Base-by-base conservation (phyloP, 2,888 invertebrate genomes). In the Amphipyra tragopoginis region DNA sequence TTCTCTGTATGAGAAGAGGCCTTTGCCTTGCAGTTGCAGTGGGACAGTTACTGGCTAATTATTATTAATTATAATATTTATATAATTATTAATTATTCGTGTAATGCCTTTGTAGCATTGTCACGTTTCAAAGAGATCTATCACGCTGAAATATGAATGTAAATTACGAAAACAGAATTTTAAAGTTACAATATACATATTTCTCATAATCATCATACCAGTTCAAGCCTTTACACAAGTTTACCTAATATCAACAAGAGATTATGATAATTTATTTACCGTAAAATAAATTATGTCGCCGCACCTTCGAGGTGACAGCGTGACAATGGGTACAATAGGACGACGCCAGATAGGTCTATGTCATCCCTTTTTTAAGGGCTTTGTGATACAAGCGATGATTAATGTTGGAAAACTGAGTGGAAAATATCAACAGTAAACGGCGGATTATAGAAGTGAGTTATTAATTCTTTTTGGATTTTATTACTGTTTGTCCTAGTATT, bases 331-430 rank as follows among this genome's bases (percentile, higher is more conserved):
- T 52, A 80, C 80, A 80, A 80, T 79, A 64, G 76, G 58, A 43
- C 60, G 62, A 69, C 70, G 68, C 61, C 74, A 77, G 80, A 79
- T 81, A 79, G 71, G 65, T 72, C 67, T 70, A 66, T 76, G 81
- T 81, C 82, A 79, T 77, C 80, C 82, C 81, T 81, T 83, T 71
- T 82, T 82, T 79, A 77, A 79, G 77, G 77, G 73, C 73, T 76
- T 77, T 81, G 78, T 76, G 57, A 58, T 68, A 69, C 72, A 68
- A 67, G 65, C 70, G 56, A 75, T 83, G 82, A 83, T 83, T 83
- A 82, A 83, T 83, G 83, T 72, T 54, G 47, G 66, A 53, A 62
- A 68, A 70, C 64, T 65, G 72, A 68, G 68, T 67, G 62, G 70
- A 72, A 68, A 65, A 68, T 65, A 68, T 77, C 50, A 67, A 75